A percentile compares a stretch with the other conserved stretches of the same genome.
Conservation (phyloP, 2,888 invertebrate genomes). For the Tridacna crocea region DNA sequence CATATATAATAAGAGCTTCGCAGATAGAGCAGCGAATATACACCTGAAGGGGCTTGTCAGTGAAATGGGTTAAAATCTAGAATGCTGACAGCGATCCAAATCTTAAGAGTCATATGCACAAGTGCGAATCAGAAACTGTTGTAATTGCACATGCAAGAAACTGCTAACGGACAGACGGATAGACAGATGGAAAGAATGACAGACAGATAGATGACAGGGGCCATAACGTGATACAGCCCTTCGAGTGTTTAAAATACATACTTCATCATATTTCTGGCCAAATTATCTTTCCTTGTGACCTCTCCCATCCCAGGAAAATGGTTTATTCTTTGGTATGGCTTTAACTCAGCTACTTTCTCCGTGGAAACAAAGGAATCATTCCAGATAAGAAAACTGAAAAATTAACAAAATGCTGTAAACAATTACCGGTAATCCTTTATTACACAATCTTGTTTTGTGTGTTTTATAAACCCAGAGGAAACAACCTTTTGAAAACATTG, state of each 20-base stretch:
- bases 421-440: not conserved
- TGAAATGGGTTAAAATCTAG: too few relatives aligned
- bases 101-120: too few relatives aligned
- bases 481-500: not conserved
- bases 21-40: too few relatives aligned
- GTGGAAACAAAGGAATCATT: slow-evolving; percentile 83
- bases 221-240: too few relatives aligned
- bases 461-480: not conserved
- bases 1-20: too few relatives aligned
- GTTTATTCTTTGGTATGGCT: slow-evolving; percentile 83
- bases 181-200: too few relatives aligned
- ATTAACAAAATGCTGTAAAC: not conserved
- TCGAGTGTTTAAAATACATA: slow-evolving; percentile 62
- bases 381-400: slow-evolving; percentile 83
- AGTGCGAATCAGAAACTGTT: too few relatives aligned
- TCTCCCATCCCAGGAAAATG: slow-evolving; percentile 84
- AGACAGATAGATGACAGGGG: too few relatives aligned
- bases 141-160: too few relatives aligned
- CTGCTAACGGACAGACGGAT: too few relatives aligned
- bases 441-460: not conserved
- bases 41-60: too few relatives aligned
- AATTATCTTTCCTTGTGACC: slow-evolving; percentile 83
- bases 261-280: slow-evolving; percentile 83
- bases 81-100: too few relatives aligned
- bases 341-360: slow-evolving; percentile 82